Evolutionary conservation across 2,888 invertebrate genomes (phyloP), one percentile per base, ranked within the genome.

Genomic region (Chloroclystis v-ata): DNA sequence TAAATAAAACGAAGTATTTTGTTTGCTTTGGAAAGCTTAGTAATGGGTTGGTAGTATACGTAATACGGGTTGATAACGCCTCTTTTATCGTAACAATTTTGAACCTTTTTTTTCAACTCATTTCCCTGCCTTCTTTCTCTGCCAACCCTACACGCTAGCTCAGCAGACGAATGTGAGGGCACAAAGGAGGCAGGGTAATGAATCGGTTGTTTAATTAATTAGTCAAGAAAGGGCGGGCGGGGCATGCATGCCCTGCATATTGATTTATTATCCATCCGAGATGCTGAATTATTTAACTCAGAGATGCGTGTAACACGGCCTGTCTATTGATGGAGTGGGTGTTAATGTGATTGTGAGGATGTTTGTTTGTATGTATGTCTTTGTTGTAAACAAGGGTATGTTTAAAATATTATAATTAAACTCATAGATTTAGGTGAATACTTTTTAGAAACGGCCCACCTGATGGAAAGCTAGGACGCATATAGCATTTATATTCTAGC

Each of bases 151-250:
- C 80, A 61, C 61, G 69, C 69, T 54, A 60, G 63, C 69, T 69
- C 69, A 62, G 72, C 75, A 85, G 85, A 84, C 81, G 86, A 80
- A 86, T 86, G 86, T 81, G 79, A 82, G 82, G 81, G 82, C 66
- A 85, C 83, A 84, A 82, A 84, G 78, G 84, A 84, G 78, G 83
- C 78, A 76, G 75, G 86, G 89, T 91, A 92, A 92, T 91, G 91
- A 92, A 92, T 91, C 91, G 91, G 90, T 90, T 91, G 91, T 91
- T 91, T 91, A 91, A 92, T 91, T 92, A 92, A 92, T 91, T 91
- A 91, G 87, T 84, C 85, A 89, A 88, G 88, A 87, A 86, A 87
- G 84, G 84, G 83, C 78, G 63, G 43, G 54, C 48, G 56, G 51
- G 49, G 45, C 67, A 73, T 84, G 85, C 82, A 84, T 82, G 83